These are phyloP conservation scores for Bombus fervidus DNA, from an alignment of 1,140 invertebrate genomes.

Conservation along the genomic window DNA sequence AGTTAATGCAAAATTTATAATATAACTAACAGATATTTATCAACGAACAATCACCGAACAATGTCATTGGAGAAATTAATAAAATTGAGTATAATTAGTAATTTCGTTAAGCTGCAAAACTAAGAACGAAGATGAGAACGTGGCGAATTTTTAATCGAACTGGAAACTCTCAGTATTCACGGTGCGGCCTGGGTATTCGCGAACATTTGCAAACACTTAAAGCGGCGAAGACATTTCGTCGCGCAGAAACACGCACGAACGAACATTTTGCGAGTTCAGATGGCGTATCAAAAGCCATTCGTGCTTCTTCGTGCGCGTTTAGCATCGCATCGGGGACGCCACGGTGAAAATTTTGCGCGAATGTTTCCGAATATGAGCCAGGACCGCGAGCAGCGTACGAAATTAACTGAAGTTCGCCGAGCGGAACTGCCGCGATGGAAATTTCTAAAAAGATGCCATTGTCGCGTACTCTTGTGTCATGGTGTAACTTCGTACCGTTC, in stretches of 20 bases:
- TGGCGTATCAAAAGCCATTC: conserved; percentile 38
- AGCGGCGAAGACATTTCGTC: not conserved
- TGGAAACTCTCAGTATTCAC: conserved; percentile 13
- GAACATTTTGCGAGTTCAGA: conserved; percentile 39
- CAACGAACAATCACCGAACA: too few relatives aligned
- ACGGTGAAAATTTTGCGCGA: conserved; percentile 38
- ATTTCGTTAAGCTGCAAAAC: not conserved
- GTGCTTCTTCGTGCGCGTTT: conserved; percentile 34
- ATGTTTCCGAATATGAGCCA: conserved; percentile 39
- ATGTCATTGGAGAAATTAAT: not conserved
- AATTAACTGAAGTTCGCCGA: conserved; percentile 33
- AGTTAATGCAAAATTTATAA: not conserved
- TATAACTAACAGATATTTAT: not conserved
- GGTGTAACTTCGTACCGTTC: not conserved
- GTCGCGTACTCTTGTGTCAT: not conserved
- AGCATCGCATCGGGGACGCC: not conserved
- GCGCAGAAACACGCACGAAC: conserved; percentile 13
- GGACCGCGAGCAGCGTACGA: conserved; percentile 6
- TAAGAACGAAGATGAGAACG: not conserved
- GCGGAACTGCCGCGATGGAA: conserved; percentile 1
- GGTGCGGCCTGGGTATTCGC: not conserved
- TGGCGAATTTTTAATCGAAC: conserved; percentile 25
- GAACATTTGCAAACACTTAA: conserved; percentile 25
- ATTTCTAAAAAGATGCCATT: conserved; percentile 23
- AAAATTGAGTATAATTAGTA: not conserved